phyloP scores from a whole-genome alignment of 2,797 vertebrate genomes.

The Alfaro cultratus region DNA sequence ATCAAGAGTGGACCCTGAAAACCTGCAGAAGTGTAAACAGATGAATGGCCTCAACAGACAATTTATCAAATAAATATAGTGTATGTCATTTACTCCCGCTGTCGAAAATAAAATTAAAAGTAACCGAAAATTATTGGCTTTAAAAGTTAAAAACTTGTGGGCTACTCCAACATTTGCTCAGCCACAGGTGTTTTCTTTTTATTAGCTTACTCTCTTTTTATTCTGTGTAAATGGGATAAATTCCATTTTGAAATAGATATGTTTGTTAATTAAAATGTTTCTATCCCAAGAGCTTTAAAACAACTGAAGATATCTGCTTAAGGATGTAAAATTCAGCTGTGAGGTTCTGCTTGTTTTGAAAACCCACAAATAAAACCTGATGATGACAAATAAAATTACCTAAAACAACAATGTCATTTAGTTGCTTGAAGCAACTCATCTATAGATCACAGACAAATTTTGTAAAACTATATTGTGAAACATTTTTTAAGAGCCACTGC shows the following conservation, averaged over 20 bases:
- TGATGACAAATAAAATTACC: constrained; percentile 21
- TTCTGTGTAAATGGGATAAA: constrained; percentile 10
- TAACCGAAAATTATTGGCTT: not conserved
- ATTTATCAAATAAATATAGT: not conserved
- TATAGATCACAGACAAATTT: not conserved
- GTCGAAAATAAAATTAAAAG: not conserved
- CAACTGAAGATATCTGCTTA: constrained; percentile 58
- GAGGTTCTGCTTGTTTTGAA: constrained; percentile 16
- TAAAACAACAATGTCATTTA: constrained; percentile 36
- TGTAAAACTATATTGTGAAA: not conserved
- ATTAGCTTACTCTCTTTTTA: not conserved
- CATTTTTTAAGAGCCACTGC: not conserved
- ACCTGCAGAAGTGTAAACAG: not conserved
- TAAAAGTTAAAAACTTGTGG: not conserved
- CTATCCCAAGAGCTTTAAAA: constrained; percentile 52
- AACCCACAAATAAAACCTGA: constrained; percentile 15
- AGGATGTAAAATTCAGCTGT: constrained; percentile 44
- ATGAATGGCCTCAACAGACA: not conserved
- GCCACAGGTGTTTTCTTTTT: not conserved
- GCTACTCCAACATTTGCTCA: not conserved
- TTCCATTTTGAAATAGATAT: constrained; percentile 52
- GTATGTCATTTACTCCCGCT: not conserved
- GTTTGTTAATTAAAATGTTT: constrained; percentile 61
- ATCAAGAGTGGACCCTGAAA: not conserved
- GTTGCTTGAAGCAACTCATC: constrained; percentile 9